These are phyloP conservation scores for Cremastobaeus sp. DNA, from an alignment of 2,888 invertebrate genomes.

Conservation along the genomic window DNA sequence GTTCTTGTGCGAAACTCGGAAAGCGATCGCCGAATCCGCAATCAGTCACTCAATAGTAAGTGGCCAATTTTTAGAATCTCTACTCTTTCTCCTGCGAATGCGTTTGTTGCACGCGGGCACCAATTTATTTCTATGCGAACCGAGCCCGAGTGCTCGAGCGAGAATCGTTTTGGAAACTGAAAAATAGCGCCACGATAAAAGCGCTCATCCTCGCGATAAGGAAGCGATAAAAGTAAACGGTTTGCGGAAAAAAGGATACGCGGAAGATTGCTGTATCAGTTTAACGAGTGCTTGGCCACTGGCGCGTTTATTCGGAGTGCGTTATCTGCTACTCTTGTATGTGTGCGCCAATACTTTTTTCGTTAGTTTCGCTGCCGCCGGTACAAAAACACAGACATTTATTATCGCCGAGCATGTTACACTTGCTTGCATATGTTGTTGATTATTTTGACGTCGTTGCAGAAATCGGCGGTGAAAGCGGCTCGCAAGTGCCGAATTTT, in stretches of 20 bases:
- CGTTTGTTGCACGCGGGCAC: not conserved
- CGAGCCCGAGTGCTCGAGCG: not conserved
- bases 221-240: constrained; percentile 27
- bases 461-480: too few species aligned
- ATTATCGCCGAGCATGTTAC: too few species aligned
- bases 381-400: too few species aligned
- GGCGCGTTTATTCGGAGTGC: constrained; percentile 28
- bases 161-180: constrained; percentile 22
- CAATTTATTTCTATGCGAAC: not conserved
- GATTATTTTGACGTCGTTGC: too few species aligned
- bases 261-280: constrained; percentile 46
- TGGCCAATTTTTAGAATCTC: too few species aligned
- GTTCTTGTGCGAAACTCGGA: too few species aligned
- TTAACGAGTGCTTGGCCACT: constrained; percentile 39
- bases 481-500: too few species aligned
- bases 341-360: constrained; percentile 14
- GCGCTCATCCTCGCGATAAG: constrained; percentile 40
- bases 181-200: constrained; percentile 27
- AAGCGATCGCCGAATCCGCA: too few species aligned
- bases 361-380: constrained; percentile 9
- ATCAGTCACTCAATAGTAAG: too few species aligned
- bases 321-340: constrained; percentile 31
- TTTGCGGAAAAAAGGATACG: constrained; percentile 30
- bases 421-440: too few species aligned
- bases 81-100: too few species aligned